Conservation (phyloP, 2,113 vertebrate genomes). For the Merops nubicus region DNA sequence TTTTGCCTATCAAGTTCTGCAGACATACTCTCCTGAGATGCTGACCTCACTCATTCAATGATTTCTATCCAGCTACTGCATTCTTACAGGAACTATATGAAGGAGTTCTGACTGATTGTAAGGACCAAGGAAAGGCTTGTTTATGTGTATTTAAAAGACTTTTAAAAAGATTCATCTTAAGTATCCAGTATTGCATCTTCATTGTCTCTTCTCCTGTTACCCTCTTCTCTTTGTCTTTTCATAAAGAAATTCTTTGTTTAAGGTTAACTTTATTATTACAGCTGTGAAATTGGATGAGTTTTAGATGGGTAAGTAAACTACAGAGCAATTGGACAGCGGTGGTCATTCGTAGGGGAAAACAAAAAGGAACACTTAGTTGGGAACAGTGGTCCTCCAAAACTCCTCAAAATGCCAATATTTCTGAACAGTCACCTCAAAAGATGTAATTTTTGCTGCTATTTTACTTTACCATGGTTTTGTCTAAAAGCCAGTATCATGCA, state of each 20-base stretch:
- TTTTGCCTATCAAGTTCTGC: not conserved
- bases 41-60: not conserved
- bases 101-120: not conserved
- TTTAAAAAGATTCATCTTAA: not conserved
- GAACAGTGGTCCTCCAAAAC: not conserved
- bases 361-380: not conserved
- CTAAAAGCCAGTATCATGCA: not conserved
- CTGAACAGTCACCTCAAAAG: not conserved
- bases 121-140: not conserved
- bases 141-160: not conserved
- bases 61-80: not conserved
- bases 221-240: not conserved
- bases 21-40: not conserved
- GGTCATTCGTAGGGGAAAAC: not conserved
- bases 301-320: not conserved
- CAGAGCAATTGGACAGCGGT: not conserved
- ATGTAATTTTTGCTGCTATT: not conserved
- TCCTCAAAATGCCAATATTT: not conserved
- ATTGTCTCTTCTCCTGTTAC: not conserved
- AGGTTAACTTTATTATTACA: not conserved
- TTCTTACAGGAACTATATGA: not conserved
- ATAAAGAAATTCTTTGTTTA: not conserved
- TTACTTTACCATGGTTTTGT: not conserved
- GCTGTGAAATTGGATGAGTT: not conserved
- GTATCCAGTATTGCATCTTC: not conserved